Evolutionary conservation across 2,113 vertebrate species (phyloP).

Genomic region (Oryzias celebensis): DNA sequence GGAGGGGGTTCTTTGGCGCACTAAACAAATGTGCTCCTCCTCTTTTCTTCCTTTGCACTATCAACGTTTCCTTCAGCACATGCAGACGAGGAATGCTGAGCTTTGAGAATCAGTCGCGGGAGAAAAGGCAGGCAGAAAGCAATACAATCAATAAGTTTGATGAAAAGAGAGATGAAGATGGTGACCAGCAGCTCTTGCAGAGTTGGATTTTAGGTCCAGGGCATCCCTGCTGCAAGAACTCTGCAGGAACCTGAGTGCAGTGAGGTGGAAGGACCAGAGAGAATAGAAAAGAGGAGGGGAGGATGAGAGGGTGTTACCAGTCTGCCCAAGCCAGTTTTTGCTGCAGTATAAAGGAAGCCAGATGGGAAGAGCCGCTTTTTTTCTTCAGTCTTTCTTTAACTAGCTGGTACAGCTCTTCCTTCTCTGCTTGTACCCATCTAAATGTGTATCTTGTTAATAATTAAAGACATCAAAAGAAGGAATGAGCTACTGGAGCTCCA

Average conservation of each 20-base stretch:
- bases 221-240: constrained; percentile 22
- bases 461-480: constrained; percentile 39
- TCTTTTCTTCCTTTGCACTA: constrained; percentile 55
- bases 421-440: constrained; percentile 6
- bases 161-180: constrained; percentile 22
- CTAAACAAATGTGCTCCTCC: constrained; percentile 60
- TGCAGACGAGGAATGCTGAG: constrained; percentile 68
- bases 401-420: constrained; percentile 15
- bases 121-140: constrained; percentile 21
- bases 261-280: constrained; percentile 42
- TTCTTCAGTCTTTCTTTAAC: not conserved
- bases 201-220: constrained; percentile 25
- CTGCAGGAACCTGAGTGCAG: constrained; percentile 46
- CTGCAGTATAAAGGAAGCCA: constrained; percentile 62
- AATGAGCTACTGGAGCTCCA: constrained; percentile 22
- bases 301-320: constrained; percentile 25
- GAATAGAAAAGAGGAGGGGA: constrained; percentile 2
- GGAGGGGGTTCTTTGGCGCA: constrained; percentile 53
- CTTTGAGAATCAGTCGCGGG: constrained; percentile 62
- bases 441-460: constrained; percentile 49
- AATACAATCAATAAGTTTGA: constrained; percentile 29
- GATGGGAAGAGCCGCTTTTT: constrained; percentile 36
- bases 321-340: constrained; percentile 44
- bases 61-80: constrained; percentile 43
- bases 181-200: constrained; percentile 15